Conservation (phyloP, 2,797 vertebrate species). For the Sebastes matsubarae region DNA sequence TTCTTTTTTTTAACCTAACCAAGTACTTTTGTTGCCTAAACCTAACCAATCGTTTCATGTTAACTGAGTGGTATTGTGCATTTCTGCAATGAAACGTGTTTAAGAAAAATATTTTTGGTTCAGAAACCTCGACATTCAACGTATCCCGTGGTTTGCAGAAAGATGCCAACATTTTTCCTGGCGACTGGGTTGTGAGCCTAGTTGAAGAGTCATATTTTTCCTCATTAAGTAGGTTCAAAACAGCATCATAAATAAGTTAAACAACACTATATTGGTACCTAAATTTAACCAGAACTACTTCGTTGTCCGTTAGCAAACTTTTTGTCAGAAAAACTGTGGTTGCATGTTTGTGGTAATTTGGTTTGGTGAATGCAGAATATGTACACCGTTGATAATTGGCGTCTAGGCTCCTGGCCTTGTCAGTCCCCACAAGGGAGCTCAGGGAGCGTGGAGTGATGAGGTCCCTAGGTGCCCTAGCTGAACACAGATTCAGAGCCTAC, state of each 20-base stretch:
- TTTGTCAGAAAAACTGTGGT: not conserved
- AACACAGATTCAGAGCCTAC: not conserved
- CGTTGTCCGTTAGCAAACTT: not conserved
- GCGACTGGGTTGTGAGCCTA: too few relatives aligned
- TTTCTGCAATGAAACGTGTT: too few relatives aligned
- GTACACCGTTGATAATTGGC: not conserved
- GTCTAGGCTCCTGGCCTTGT: not conserved
- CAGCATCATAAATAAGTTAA: not conserved
- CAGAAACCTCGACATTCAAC: too few relatives aligned
- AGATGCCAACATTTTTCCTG: too few relatives aligned
- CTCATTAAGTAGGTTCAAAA: not conserved
- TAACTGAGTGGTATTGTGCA: too few relatives aligned
- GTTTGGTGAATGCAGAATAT: not conserved
- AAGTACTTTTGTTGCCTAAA: too few relatives aligned
- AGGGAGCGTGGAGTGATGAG: not conserved
- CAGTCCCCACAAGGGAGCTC: not conserved
- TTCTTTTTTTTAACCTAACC: too few relatives aligned
- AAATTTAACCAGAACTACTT: not conserved
- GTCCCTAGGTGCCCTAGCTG: not conserved
- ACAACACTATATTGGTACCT: not conserved
- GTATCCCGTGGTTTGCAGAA: too few relatives aligned
- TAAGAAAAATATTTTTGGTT: too few relatives aligned
- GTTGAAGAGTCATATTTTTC: not conserved
- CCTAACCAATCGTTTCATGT: too few relatives aligned
- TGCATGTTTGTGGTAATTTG: not conserved